A percentile compares a stretch with the other conserved stretches of the same genome.
Conservation (phyloP, 2,888 invertebrate genomes). For the Sinopyrophorus schimmeli region DNA sequence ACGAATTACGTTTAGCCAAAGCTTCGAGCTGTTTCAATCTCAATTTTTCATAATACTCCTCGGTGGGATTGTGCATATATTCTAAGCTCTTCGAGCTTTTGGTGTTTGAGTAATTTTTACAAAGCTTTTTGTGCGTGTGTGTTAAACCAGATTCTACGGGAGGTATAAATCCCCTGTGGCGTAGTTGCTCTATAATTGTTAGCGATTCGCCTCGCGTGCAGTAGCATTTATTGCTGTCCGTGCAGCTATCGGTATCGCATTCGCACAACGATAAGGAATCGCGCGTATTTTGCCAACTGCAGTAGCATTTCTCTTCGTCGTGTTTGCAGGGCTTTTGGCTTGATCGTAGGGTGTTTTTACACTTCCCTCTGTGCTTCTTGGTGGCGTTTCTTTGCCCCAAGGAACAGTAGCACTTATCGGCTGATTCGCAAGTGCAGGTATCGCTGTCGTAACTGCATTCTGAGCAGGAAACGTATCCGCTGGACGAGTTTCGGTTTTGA, state of each 20-base stretch:
- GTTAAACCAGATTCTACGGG: slow-evolving; percentile 39
- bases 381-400: slow-evolving; percentile 60
- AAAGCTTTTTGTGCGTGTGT: slow-evolving; percentile 45
- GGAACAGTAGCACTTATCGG: slow-evolving; percentile 87
- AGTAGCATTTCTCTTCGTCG: slow-evolving; percentile 67
- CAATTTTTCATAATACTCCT: slow-evolving; percentile 58
- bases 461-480: slow-evolving; percentile 81
- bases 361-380: slow-evolving; percentile 34
- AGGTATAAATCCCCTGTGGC: slow-evolving; percentile 58
- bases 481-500: slow-evolving; percentile 56
- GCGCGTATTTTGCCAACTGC: slow-evolving; percentile 58
- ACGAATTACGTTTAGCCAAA: slow-evolving; percentile 39
- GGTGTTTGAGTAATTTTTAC: slow-evolving; percentile 51
- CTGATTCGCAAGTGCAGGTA: slow-evolving; percentile 73
- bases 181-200: slow-evolving; percentile 58
- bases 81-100: slow-evolving; percentile 58
- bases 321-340: slow-evolving; percentile 58
- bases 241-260: slow-evolving; percentile 84
- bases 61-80: slow-evolving; percentile 59
- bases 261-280: slow-evolving; percentile 64
- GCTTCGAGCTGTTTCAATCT: slow-evolving; percentile 52
- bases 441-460: slow-evolving; percentile 87
- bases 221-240: slow-evolving; percentile 86
- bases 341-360: slow-evolving; percentile 33
- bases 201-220: slow-evolving; percentile 59